Percentiles rank a stretch among this genome's conserved stretches.
Conservation (phyloP, 2,113 vertebrate genomes). For the Sapayoa aenigma region DNA sequence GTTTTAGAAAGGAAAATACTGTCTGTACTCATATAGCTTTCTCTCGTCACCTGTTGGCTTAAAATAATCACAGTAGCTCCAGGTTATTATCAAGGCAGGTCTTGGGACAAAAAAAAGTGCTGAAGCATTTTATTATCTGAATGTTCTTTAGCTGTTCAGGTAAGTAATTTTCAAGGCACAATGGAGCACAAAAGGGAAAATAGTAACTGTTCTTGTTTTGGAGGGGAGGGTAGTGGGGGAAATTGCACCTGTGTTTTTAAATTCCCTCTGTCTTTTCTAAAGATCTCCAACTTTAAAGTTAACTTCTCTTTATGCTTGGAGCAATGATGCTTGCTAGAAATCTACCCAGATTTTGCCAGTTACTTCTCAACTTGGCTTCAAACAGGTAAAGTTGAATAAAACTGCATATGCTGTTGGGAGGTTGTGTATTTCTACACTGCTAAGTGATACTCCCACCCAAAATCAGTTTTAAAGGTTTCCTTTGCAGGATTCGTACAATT, state of each 20-base stretch:
- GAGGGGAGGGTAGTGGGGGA: background rate
- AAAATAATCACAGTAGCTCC: background rate
- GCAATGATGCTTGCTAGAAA: slow-evolving; percentile 42
- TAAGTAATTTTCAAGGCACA: slow-evolving; percentile 70
- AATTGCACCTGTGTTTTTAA: background rate
- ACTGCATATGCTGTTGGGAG: background rate
- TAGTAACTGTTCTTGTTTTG: slow-evolving; percentile 11
- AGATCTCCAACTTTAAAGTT: slow-evolving; percentile 32
- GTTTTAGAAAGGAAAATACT: slow-evolving; percentile 14
- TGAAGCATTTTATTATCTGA: slow-evolving; percentile 31
- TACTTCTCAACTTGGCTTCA: slow-evolving; percentile 55
- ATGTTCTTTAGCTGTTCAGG: slow-evolving; percentile 63
- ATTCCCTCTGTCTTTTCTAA: slow-evolving; percentile 12
- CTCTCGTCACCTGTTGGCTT: background rate
- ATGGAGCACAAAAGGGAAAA: slow-evolving; percentile 48
- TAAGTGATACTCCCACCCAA: slow-evolving; percentile 56
- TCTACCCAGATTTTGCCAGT: slow-evolving; percentile 20
- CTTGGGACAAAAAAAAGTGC: background rate
- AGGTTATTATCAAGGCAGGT: slow-evolving; percentile 25
- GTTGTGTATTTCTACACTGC: slow-evolving; percentile 19
- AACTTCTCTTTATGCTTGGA: slow-evolving; percentile 32
- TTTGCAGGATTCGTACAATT: slow-evolving; percentile 23
- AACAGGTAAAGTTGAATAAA: slow-evolving; percentile 13
- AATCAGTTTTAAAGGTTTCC: slow-evolving; percentile 48
- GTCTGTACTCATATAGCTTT: background rate